Evolutionary conservation across 2,113 vertebrate genomes (phyloP), one percentile per base, ranked within the genome.

Genomic region (Eleginops maclovinus): DNA sequence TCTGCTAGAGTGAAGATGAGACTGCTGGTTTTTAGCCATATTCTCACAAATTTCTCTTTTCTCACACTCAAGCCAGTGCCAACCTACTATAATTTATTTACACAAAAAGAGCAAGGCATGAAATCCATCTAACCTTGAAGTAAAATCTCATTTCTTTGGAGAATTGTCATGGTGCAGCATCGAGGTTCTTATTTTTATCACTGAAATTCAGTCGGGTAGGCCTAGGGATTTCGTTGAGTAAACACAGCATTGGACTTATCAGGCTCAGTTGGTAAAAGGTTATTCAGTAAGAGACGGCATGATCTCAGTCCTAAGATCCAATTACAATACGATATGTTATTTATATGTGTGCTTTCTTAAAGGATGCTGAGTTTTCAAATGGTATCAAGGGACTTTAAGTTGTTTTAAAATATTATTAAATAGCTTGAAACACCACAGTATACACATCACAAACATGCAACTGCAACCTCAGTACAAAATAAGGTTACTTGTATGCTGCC

Each of bases 71-170:
- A 78, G 70, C 72, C 64, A 75, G 14, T n/a, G 36, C 26, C 50
- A 55, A 24, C 60, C 41, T 26, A 26, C 68, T 74, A 22, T 72
- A 67, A 75, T 78, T 69, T 77, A 74, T 88, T 88, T 83, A 70
- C 49, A 60, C 80, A 79, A 76, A 80, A 81, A 83, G 66, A 81
- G 46, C 6, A 28, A 75, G 22, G 68, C 75, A 81, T 87, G 72
- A 87, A 89, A 89, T 85, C 72, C 84, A 82, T 91, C 79, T 88
- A 73, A 88, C 83, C 88, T 84, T 86, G 78, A 86, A 85, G 82
- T 80, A 36, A 88, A 90, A 90, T 91, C 89, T 84, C 82, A 91
- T 91, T 91, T 88, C 77, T 71, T 81, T 75, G 64, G 68, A 87
- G 77, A 77, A 89, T 75, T 79, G 84, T 86, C 83, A 77, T 46